Evolutionary conservation across 2,888 invertebrate species (phyloP).

Genomic region (Sphinx pinastri): DNA sequence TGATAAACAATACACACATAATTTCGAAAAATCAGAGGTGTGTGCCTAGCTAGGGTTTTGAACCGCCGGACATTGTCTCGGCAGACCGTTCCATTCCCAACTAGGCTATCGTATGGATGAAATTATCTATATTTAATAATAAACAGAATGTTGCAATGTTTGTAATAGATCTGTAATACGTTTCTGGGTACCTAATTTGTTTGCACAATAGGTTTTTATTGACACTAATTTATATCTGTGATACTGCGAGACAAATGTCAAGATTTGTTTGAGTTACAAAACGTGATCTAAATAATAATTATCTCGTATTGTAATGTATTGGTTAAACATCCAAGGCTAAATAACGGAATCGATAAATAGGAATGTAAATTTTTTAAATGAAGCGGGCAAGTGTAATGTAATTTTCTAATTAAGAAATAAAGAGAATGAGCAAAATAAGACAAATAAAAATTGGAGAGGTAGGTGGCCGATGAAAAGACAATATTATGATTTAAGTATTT

Average conservation of each 20-base stretch:
- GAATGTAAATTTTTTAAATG: background rate
- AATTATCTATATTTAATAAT: background rate
- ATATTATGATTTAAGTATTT: no score
- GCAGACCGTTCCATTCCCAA: no score
- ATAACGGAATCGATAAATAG: background rate
- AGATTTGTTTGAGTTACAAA: constrained; percentile 11
- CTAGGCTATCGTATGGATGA: no score
- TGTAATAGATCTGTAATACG: background rate
- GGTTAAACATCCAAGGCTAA: background rate
- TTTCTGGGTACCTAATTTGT: background rate
- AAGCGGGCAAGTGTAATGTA: background rate
- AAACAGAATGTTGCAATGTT: background rate
- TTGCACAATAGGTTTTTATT: constrained; percentile 1
- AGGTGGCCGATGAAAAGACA: no score
- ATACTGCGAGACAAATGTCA: background rate
- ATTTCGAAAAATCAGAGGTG: no score
- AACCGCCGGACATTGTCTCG: no score
- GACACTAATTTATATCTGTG: constrained; percentile 3
- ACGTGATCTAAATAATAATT: constrained; percentile 10
- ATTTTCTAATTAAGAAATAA: no score
- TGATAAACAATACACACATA: no score
- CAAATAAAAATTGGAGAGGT: no score
- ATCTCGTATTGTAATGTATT: constrained; percentile 2
- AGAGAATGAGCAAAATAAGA: no score
- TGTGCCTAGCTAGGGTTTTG: no score